A percentile compares a stretch with the other conserved stretches of the same genome.
phyloP scores from a whole-genome alignment of 2,888 invertebrate genomes.

The Hemaris fuciformis region DNA sequence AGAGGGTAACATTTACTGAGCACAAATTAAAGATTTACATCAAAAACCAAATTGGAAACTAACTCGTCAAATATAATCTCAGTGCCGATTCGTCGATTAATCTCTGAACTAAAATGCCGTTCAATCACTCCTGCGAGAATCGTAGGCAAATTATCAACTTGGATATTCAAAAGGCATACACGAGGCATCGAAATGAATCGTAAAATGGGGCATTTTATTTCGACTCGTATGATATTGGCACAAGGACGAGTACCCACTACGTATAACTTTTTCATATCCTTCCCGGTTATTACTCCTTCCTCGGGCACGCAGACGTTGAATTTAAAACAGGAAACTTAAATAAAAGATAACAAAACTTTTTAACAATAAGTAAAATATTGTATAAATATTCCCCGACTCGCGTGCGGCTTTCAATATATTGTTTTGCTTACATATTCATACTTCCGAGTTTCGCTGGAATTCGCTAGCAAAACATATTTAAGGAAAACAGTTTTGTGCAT shows the following conservation, averaged over 20 bases:
- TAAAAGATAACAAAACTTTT: conserved; percentile 37
- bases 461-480: background rate
- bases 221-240: conserved; percentile 7
- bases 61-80: background rate
- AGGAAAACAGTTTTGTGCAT: background rate
- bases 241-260: conserved; percentile 9
- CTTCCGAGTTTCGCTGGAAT: background rate
- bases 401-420: conserved; percentile 21
- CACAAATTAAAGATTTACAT: no score
- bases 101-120: background rate
- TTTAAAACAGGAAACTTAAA: conserved; percentile 49
- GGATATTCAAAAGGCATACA: conserved; percentile 3
- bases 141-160: background rate
- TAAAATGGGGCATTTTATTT: conserved; percentile 9
- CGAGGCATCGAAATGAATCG: background rate
- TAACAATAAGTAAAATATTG: conserved; percentile 41
- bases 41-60: no score
- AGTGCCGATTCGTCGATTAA: background rate
- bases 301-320: conserved; percentile 32
- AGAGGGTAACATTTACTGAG: background rate
- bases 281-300: conserved; percentile 23
- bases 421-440: conserved; percentile 12
- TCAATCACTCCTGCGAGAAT: background rate
- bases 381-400: conserved; percentile 26
- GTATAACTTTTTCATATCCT: conserved; percentile 37